Base-by-base conservation (phyloP, 1,140 invertebrate genomes). In the Notospermus geniculatus region DNA sequence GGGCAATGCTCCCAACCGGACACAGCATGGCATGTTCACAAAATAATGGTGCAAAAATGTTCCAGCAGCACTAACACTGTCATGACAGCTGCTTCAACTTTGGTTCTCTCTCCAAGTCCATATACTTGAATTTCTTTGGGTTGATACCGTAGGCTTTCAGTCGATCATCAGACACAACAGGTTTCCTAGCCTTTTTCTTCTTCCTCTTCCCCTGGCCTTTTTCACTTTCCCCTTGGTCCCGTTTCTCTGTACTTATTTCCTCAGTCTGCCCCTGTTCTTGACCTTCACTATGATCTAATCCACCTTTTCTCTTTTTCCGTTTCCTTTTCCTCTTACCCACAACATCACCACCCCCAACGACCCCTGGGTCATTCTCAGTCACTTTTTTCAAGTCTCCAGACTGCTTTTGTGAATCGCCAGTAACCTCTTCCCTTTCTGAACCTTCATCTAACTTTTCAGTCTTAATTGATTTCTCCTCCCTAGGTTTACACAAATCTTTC, bases 71-170 rank as follows among this genome's bases (percentile, higher is more conserved):
- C 22, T 25, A 52, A 52, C 27, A 28, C 27, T 25, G 22, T 52
- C 50, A 28, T 28, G 27, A 28, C 22, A 5, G 50, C 50, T 52
- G 22, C 17, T 25, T 52, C 5, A 52, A 28, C 29, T 60, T 27
- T 29, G 60, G 62, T 13, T 52, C 23, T 59, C 45, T 54, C 23
- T 63, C 39, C 56, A 61, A 32, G 32, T 64, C 61, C 60, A 66
- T 59, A 41, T 71, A 75, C 76, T 87, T 90, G 60, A 88, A 92
- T 74, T 94, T 95, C 67, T 92, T 93, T 0, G 93, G 91, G 85
- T 95, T 95, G 45, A 96, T 87, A 62, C 92, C 93, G 80, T 91
- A 97, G 0, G 91, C 91, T 74, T 88, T 86, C 0, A 97, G 80
- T 64, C 94, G 85, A 62, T 90, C 87, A 79, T 92, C 88, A 53